Evolutionary conservation across 2,113 vertebrate species (phyloP).

Genomic region (Phaetusa simplex): DNA sequence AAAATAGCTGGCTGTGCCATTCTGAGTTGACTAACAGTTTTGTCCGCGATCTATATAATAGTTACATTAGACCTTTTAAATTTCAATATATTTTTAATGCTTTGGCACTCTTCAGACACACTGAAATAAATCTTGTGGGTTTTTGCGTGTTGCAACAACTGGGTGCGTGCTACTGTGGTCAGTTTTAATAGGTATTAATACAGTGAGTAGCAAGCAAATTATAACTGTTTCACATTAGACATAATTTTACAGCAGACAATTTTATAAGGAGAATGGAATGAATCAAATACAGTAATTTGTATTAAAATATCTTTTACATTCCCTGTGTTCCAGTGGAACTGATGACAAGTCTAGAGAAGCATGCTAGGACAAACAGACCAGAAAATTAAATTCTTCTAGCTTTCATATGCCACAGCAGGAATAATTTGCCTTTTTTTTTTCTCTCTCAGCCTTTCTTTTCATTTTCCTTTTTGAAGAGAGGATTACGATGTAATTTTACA

Average conservation of each 20-base stretch:
- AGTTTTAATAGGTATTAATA: slow-evolving; percentile 63
- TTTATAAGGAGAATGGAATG: slow-evolving; percentile 67
- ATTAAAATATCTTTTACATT: slow-evolving; percentile 68
- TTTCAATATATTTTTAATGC: neutral
- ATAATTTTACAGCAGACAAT: slow-evolving; percentile 56
- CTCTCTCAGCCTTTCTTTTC: slow-evolving; percentile 18
- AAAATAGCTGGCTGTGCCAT: neutral
- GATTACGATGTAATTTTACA: neutral
- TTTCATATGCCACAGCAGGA: slow-evolving; percentile 31
- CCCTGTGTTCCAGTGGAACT: slow-evolving; percentile 49
- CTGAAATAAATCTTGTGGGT: slow-evolving; percentile 22
- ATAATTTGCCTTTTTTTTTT: neutral
- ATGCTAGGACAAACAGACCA: slow-evolving; percentile 63
- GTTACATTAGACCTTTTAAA: neutral
- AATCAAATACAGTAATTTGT: slow-evolving; percentile 53
- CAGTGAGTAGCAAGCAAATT: slow-evolving; percentile 41
- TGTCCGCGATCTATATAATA: neutral
- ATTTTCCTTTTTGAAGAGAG: slow-evolving; percentile 7
- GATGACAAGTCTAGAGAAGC: slow-evolving; percentile 58
- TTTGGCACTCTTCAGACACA: neutral
- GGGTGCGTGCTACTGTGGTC: neutral
- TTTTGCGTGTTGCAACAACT: slow-evolving; percentile 29
- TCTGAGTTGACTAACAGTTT: neutral
- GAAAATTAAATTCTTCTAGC: slow-evolving; percentile 66
- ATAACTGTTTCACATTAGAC: slow-evolving; percentile 60